A percentile compares a stretch with the other conserved stretches of the same genome.
These are phyloP conservation scores for Archocentrus centrarchus DNA, from an alignment of 2,113 vertebrate species.

Conservation along the genomic window DNA sequence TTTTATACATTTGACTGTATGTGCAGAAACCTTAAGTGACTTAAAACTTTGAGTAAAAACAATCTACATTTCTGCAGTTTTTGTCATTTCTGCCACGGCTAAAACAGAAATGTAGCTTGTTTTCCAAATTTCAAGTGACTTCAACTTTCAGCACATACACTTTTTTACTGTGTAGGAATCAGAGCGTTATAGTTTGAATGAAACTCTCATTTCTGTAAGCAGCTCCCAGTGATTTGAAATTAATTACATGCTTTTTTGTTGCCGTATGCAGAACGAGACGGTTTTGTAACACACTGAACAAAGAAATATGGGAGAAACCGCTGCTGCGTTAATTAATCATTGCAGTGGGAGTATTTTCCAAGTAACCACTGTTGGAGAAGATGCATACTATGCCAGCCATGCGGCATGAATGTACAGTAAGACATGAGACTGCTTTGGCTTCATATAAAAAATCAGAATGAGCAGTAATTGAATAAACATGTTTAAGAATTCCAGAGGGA, in stretches of 20 bases:
- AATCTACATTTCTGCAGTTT: too few species aligned
- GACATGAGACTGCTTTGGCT: slow-evolving; percentile 49
- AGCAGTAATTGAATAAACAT: slow-evolving; percentile 73
- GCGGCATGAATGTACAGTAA: slow-evolving; percentile 42
- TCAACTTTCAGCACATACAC: too few species aligned
- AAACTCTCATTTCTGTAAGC: background rate
- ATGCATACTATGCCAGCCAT: slow-evolving; percentile 46
- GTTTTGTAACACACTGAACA: background rate
- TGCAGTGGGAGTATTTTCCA: slow-evolving; percentile 55
- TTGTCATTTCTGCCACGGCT: too few species aligned
- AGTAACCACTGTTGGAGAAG: slow-evolving; percentile 52
- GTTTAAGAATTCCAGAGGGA: slow-evolving; percentile 63
- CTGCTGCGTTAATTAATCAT: slow-evolving; percentile 31
- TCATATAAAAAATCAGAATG: slow-evolving; percentile 58
- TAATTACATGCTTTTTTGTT: background rate
- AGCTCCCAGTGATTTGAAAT: background rate
- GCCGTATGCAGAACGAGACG: background rate
- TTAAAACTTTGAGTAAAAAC: too few species aligned
- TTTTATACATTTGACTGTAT: background rate
- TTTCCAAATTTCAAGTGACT: too few species aligned
- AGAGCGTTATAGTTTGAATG: background rate
- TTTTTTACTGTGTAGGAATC: background rate
- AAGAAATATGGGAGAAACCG: slow-evolving; percentile 31
- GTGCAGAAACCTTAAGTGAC: too few species aligned
- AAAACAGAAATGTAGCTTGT: too few species aligned